Conservation (phyloP, 2,888 invertebrate genomes). For the Odontocolon sp. region DNA sequence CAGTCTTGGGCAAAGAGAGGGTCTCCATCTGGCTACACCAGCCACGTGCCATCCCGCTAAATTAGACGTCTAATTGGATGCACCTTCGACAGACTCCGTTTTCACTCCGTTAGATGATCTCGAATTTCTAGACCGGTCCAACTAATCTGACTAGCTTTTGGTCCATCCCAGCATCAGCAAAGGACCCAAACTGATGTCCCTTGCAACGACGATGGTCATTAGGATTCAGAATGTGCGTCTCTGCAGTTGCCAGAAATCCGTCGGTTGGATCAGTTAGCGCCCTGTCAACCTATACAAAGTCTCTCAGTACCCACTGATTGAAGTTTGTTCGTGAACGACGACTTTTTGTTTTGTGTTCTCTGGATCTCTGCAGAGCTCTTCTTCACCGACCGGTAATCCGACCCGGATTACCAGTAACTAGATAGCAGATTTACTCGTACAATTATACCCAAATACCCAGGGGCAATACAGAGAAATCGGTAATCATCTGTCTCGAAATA, state of each 20-base stretch:
- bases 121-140: constrained; percentile 14
- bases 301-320: constrained; percentile 42
- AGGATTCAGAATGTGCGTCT: constrained; percentile 57
- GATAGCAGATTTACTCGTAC: constrained; percentile 11
- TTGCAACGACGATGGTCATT: constrained; percentile 43
- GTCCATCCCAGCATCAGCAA: constrained; percentile 16
- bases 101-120: constrained; percentile 43
- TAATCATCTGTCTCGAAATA: not conserved
- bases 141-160: constrained; percentile 42
- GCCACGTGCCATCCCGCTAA: constrained; percentile 38
- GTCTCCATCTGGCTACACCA: not conserved
- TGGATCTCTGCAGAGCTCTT: not conserved
- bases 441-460: constrained; percentile 4
- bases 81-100: constrained; percentile 19
- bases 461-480: not conserved
- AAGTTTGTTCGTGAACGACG: constrained; percentile 49
- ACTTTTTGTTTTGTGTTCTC: constrained; percentile 2
- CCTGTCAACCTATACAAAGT: constrained; percentile 51
- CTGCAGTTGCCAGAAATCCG: not conserved
- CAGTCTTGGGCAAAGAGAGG: not conserved
- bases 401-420: constrained; percentile 10
- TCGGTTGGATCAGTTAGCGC: constrained; percentile 54
- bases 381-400: not conserved
- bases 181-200: constrained; percentile 7
- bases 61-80: constrained; percentile 53